phyloP scores from a whole-genome alignment of 2,888 invertebrate species.

The Tuberolachnus salignus region DNA sequence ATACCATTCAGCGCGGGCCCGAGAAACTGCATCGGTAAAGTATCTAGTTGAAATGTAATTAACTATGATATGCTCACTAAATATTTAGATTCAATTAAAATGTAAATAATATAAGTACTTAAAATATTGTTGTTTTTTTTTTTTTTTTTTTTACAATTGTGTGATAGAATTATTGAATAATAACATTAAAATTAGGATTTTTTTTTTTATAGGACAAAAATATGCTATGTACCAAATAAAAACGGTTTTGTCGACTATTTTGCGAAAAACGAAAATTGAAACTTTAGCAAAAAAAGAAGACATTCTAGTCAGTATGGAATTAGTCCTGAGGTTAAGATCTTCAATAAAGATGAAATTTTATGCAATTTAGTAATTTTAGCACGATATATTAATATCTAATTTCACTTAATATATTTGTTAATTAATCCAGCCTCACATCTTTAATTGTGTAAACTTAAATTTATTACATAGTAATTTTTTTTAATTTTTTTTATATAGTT shows the following conservation, averaged over 20 bases:
- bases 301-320: conserved; percentile 22
- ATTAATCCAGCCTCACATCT: no score
- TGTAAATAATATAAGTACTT: conserved; percentile 37
- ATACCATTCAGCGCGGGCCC: conserved; percentile 65
- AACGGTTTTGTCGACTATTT: conserved; percentile 58
- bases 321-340: conserved; percentile 5
- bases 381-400: no score
- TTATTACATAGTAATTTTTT: no score
- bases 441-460: no score
- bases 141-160: no score
- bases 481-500: no score
- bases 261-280: conserved; percentile 58
- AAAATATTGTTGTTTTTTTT: no score
- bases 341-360: conserved; percentile 12
- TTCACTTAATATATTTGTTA: no score
- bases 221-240: conserved; percentile 60
- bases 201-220: conserved; percentile 57
- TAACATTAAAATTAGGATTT: conserved; percentile 56
- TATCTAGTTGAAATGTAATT: no score
- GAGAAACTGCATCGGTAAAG: conserved; percentile 63
- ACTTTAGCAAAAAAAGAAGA: conserved; percentile 58
- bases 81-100: no score
- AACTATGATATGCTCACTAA: no score
- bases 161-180: no score
- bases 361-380: background rate